Conservation (phyloP, 2,888 invertebrate genomes). For the Unio delphinus region DNA sequence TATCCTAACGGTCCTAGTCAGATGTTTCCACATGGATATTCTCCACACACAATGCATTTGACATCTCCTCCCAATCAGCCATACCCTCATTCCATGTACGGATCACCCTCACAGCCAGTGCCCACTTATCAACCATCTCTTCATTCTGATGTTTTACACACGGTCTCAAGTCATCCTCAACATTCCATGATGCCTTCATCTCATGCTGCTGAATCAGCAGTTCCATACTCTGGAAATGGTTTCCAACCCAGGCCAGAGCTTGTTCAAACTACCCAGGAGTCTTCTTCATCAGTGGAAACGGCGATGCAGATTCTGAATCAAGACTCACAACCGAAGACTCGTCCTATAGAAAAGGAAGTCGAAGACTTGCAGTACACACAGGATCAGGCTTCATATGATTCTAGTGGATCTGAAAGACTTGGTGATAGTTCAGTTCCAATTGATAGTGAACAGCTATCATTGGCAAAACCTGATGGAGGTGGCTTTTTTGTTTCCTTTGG, state of each 20-base stretch:
- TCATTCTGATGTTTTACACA: not conserved
- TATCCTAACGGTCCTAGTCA: conserved; percentile 6
- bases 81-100: conserved; percentile 18
- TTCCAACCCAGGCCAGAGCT: too few species aligned
- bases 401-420: not conserved
- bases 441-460: not conserved
- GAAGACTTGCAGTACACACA: not conserved
- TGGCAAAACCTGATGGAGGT: conserved; percentile 42
- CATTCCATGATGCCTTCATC: too few species aligned
- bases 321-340: conserved; percentile 17
- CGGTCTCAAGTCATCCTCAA: not conserved
- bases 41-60: conserved; percentile 14
- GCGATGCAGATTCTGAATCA: conserved; percentile 9
- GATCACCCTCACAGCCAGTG: conserved; percentile 11
- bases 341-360: conserved; percentile 3
- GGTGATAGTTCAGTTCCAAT: not conserved
- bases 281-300: not conserved
- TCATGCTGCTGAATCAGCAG: too few species aligned
- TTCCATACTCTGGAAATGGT: too few species aligned
- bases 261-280: too few species aligned
- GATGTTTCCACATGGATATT: conserved; percentile 5
- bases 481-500: conserved; percentile 94
- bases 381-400: not conserved
- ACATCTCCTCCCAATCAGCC: conserved; percentile 30
- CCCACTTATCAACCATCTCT: conserved; percentile 6